phyloP scores from a whole-genome alignment of 2,797 vertebrate species.

The Melanotaenia maccullochi region DNA sequence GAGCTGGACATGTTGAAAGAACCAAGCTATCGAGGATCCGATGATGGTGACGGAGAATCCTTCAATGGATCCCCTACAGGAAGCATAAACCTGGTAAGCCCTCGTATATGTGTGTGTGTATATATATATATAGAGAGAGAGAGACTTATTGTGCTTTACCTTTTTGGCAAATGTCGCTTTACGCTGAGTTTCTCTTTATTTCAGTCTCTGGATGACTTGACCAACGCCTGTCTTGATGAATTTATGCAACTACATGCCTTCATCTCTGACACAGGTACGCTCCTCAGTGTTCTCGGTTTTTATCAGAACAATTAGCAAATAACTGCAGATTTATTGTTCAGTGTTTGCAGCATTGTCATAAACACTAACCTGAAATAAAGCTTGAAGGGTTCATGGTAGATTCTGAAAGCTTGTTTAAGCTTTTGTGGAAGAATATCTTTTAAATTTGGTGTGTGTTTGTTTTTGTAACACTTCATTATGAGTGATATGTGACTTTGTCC shows the following conservation, averaged over 20 bases:
- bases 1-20: constrained; percentile 99
- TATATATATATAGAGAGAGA: no score
- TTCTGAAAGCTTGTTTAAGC: neutral
- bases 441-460: neutral
- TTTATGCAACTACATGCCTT: constrained; percentile 90
- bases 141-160: neutral
- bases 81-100: constrained; percentile 94
- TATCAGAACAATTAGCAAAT: neutral
- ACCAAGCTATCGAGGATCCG: constrained; percentile 96
- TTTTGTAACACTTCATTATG: neutral
- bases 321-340: neutral
- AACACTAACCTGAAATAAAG: neutral
- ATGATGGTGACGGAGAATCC: constrained; percentile 95
- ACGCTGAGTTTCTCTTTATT: constrained; percentile 44
- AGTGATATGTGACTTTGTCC: constrained; percentile 5
- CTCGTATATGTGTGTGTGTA: neutral
- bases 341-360: neutral
- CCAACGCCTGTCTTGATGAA: constrained; percentile 91
- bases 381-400: neutral
- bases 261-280: constrained; percentile 96
- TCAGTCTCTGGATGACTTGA: constrained; percentile 96
- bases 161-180: neutral
- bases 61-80: constrained; percentile 97
- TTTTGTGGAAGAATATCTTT: neutral
- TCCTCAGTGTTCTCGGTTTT: neutral